phyloP scores from a whole-genome alignment of 2,113 vertebrate species.

The Steatornis caripensis region DNA sequence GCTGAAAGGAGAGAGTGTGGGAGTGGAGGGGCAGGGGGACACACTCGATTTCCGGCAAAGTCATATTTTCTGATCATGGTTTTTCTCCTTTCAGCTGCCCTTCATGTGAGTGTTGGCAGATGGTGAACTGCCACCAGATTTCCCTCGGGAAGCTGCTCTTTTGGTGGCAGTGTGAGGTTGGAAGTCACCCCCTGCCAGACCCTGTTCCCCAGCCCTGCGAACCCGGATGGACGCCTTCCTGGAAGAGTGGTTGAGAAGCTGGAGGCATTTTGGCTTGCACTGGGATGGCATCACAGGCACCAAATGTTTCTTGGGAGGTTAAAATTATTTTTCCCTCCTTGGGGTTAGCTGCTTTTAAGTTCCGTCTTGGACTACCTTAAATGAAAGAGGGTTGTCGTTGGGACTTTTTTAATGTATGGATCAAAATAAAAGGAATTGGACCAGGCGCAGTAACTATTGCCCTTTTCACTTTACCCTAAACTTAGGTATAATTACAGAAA shows the following conservation, averaged over 20 bases:
- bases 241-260: not conserved
- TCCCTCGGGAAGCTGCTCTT: not conserved
- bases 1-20: not conserved
- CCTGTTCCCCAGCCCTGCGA: not conserved
- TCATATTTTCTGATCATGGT: not conserved
- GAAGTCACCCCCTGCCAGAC: fast-evolving
- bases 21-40: not conserved
- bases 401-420: not conserved
- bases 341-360: not conserved
- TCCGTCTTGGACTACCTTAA: not conserved
- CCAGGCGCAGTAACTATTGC: not conserved
- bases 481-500: not conserved
- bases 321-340: not conserved
- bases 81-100: not conserved
- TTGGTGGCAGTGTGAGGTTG: not conserved
- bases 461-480: not conserved
- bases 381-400: not conserved
- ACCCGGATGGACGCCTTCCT: not conserved
- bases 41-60: not conserved
- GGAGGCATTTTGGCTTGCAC: not conserved
- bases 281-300: not conserved
- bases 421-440: not conserved
- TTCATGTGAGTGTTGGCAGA: not conserved
- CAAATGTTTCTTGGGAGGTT: not conserved
- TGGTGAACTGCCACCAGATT: not conserved